Percentiles rank a stretch among this genome's conserved stretches.
phyloP scores from a whole-genome alignment of 2,888 invertebrate species.

The Hermodice carunculata region DNA sequence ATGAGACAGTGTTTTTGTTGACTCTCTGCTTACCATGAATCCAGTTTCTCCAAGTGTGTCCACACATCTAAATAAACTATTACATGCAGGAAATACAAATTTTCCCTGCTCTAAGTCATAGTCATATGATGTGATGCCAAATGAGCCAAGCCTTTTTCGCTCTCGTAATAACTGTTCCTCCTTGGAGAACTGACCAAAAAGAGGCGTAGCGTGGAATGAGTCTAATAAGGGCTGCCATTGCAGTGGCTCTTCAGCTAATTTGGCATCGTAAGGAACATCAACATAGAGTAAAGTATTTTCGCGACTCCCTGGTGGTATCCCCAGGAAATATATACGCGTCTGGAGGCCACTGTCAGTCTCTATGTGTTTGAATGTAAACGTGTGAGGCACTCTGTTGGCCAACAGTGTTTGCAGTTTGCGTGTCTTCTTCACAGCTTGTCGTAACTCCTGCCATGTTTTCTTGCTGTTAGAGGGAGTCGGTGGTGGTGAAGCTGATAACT shows the following conservation, averaged over 20 bases:
- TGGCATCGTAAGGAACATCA: constrained; percentile 75
- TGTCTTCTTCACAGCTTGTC: constrained; percentile 63
- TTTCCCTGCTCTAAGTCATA: constrained; percentile 85
- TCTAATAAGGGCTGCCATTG: constrained; percentile 21
- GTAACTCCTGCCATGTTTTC: constrained; percentile 65
- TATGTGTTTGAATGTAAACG: constrained; percentile 62
- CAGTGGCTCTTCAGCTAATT: background rate
- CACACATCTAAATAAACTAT: constrained; percentile 87
- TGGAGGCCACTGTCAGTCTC: constrained; percentile 48
- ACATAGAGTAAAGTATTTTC: constrained; percentile 90
- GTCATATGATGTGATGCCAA: constrained; percentile 94
- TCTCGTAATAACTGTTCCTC: constrained; percentile 94
- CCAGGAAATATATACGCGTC: constrained; percentile 89
- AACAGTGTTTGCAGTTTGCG: constrained; percentile 59
- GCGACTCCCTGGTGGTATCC: constrained; percentile 88
- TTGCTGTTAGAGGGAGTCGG: constrained; percentile 32
- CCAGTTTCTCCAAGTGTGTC: constrained; percentile 74
- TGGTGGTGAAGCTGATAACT: constrained; percentile 41
- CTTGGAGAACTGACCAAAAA: constrained; percentile 76
- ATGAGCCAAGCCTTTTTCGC: constrained; percentile 89
- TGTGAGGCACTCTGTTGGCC: constrained; percentile 60
- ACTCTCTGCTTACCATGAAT: constrained; percentile 74
- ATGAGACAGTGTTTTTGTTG: too few species aligned
- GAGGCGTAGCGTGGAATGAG: constrained; percentile 17
- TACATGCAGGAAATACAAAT: constrained; percentile 91